Base-by-base conservation (phyloP, 2,113 vertebrate species). In the Platysternon megacephalum region DNA sequence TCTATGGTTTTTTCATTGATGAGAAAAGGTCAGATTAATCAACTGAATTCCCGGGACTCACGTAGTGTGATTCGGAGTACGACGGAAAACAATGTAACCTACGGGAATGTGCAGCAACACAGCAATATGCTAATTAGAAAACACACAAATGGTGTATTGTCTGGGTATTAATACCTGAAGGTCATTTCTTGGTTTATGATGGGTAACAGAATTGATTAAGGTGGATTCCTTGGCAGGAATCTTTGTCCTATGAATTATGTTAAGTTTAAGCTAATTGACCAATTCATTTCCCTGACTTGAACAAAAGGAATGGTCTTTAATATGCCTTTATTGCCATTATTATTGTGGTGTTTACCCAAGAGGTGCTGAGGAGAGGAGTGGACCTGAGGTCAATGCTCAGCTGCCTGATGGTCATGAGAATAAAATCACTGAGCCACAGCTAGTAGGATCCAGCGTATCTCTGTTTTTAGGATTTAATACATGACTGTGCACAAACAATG, bases 61-160 rank as follows among this genome's bases (percentile, higher is more conserved):
- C 58, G 35, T n/a, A 39, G 48, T 82, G 52, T 1, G 35, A 86
- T 86, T 55, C 14, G 52, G 79, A 97, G 96, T 97, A 87, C 90
- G 94, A 93, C 96, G 93, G 88, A 96, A 98, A 98, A 96, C 95
- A 96, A 91, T 19, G 2, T 97, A 98, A 97, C 97, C 87, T 72
- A 49, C 96, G 98, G 97, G 97, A 98, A 98, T 98, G 97, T 95
- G 94, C 91, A 88, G 93, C 96, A 97, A 98, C 97, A 99, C 98
- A 95, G 95, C 94, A 97, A 53, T 97, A 98, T 97, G 97, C 97
- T 98, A 97, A 97, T 98, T 98, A 98, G 97, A 98, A 96, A 96
- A 95, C 86, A 96, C 83, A 97, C 96, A 98, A 98, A 96, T 53
- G 83, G 90, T 89, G 92, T 97, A 97, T 98, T 99, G 98, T 98